Base-by-base conservation (phyloP, 2,888 invertebrate species). In the Pristionchus mayeri region DNA sequence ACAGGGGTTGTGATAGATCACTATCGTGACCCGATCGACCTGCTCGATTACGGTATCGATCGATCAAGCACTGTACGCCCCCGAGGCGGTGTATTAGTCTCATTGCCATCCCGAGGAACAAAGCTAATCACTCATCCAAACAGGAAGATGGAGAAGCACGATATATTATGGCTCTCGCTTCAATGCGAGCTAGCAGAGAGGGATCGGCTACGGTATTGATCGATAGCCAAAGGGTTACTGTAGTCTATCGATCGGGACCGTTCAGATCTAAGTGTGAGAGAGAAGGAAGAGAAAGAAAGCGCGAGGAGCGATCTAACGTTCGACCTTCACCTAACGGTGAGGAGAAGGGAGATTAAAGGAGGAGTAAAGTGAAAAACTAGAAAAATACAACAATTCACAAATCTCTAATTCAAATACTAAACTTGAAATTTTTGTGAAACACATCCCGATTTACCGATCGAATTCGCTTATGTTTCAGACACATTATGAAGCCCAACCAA, bases 261-360 rank as follows among this genome's bases (percentile, higher is more conserved):
- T 50, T 48, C 50, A 21, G 48, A 50, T 50, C 76, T 30, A 24
- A 78, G 48, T 34, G 40, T 71, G 7, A 67, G 76, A 75, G 37
- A 18, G 18, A 48, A 50, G 24, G 76, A 78, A 57, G 57, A 57
- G 76, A 78, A 50, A 50, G 76, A 78, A 50, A 78, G n/a, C 27
- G 76, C 48, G 50, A 50, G 50, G 44, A 34, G 9, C 7, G 71
- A 71, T 9, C n/a, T n/a, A n/a, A 67, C 67, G 67, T 37, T 67
- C 44, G 71, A 71, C 71, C 71, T 71, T 71, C 71, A 71, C 71
- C 71, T 71, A 71, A 71, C 71, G 40, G 71, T 71, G 67, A 7
- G 37, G 37, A 71, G 71, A 34, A 57, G 44, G 40, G n/a, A 71
- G 71, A 71, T 71, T 71, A n/a, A n/a, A n/a, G n/a, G n/a, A n/a